Conservation (phyloP, 2,797 vertebrate species). For the Thunnus albacares region DNA sequence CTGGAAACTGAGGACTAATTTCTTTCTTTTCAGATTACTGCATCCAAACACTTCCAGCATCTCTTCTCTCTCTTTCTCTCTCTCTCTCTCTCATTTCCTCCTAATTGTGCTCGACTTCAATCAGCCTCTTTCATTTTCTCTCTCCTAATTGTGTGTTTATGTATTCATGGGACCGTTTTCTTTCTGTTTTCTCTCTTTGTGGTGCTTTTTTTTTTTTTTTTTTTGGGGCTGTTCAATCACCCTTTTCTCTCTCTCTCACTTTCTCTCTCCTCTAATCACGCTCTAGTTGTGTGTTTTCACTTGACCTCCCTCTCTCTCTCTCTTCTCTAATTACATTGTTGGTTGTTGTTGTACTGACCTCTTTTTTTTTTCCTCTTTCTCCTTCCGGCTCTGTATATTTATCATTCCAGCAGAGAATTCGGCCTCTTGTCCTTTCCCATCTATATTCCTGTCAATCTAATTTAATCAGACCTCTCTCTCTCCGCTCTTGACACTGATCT, state of each 20-base stretch:
- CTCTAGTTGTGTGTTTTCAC: background rate
- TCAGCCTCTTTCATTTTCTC: conserved; percentile 25
- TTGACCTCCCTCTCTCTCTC: background rate
- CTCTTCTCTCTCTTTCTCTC: background rate
- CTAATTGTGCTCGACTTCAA: conserved; percentile 41
- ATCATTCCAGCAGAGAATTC: conserved; percentile 1
- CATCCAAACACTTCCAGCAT: background rate
- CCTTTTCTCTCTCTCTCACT: background rate
- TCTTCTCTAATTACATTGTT: background rate
- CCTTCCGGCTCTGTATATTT: background rate
- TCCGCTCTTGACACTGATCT: conserved; percentile 7
- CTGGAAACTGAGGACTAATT: background rate
- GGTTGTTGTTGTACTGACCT: conserved; percentile 12
- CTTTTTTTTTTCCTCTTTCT: conserved; percentile 10
- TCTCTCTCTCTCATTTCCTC: conserved; percentile 12
- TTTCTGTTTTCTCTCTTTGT: background rate
- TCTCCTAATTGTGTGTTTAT: conserved; percentile 42
- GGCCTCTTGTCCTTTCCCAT: conserved; percentile 42
- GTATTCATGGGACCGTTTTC: background rate
- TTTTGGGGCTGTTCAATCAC: background rate
- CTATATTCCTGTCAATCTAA: conserved; percentile 34
- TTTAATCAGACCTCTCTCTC: background rate
- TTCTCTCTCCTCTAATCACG: conserved; percentile 21
- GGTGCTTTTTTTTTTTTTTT: background rate
- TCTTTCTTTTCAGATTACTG: background rate